Base-by-base conservation (phyloP, 2,888 invertebrate species). In the Cheilosia vernalis region DNA sequence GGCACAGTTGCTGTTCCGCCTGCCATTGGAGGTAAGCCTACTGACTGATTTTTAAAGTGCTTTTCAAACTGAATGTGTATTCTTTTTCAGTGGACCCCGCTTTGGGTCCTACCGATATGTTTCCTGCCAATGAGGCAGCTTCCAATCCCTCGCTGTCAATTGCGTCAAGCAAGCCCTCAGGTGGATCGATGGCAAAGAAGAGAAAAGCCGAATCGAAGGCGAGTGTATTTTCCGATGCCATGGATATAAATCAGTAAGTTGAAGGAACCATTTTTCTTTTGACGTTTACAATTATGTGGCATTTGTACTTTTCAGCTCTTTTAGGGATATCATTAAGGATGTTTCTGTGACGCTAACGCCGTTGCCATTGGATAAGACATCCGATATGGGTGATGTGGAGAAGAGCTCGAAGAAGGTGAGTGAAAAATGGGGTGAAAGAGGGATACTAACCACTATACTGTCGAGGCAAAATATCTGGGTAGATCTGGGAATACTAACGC, bases 31-130 rank as follows among this genome's bases (percentile, higher is more conserved):
- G 30, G 84, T 84, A 17, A 84, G 79, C 70, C 15, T 3, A n/a
- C 10, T n/a, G 0, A 10, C 4, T 37, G 0, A 4, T 19, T 47
- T 5, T 33, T 2, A 24, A 9, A 27, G 3, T 17, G 27, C 4
- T 56, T 44, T 19, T 53, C 1, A 37, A 47, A 44, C 15, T 51
- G 58, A 76, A 37, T 15, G 13, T 6, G 21, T 6, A 4, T 47
- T 44, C 7, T 44, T 37, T 82, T 72, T 56, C 19, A 77, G 93
- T 93, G 2, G 95, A 94, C 87, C 92, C 92, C 69, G 92, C 92
- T 37, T 55, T 51, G 49, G 53, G 51, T 0, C 3, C 53, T 27
- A n/a, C 47, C 19, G 78, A 79, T 51, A 72, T 76, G 7, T 64
- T 66, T 9, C 13, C 55, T 40, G 13, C n/a, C 9, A 24, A 30